Evolutionary conservation across 2,113 vertebrate species (phyloP).

Genomic region (Cettia cetti): DNA sequence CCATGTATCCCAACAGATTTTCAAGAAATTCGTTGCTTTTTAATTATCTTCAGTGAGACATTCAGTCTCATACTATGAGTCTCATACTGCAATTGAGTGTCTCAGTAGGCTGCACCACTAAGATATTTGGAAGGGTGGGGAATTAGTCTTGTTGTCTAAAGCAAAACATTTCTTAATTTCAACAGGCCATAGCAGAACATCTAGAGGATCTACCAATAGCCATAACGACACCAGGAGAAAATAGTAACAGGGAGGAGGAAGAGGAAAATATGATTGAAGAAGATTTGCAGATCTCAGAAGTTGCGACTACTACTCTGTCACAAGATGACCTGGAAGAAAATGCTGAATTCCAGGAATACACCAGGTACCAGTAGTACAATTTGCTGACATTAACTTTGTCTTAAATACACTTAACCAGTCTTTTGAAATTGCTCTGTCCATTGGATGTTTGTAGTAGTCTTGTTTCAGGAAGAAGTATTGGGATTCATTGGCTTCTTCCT

Average conservation of each 20-base stretch:
- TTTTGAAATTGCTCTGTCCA: neutral
- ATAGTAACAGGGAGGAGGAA: slow-evolving; percentile 61
- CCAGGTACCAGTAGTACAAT: too few relatives aligned
- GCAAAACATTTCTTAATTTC: neutral
- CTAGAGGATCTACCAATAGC: neutral
- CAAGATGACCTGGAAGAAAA: slow-evolving; percentile 61
- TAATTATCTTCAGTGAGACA: neutral
- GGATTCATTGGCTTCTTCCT: neutral
- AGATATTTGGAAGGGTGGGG: neutral
- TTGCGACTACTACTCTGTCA: neutral
- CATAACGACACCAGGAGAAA: slow-evolving; percentile 16
- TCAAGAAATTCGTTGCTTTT: neutral
- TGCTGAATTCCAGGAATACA: slow-evolving; percentile 16
- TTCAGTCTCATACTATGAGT: neutral
- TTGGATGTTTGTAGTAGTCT: neutral
- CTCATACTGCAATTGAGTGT: neutral
- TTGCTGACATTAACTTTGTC: neutral
- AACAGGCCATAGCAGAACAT: neutral
- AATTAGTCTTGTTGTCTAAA: neutral
- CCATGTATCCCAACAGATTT: neutral
- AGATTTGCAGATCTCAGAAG: slow-evolving; percentile 35
- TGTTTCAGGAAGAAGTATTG: neutral
- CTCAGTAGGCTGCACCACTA: neutral
- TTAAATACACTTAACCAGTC: neutral
- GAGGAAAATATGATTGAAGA: slow-evolving; percentile 49